phyloP scores from a whole-genome alignment of 2,797 vertebrate species.

The Pelochelys cantorii region DNA sequence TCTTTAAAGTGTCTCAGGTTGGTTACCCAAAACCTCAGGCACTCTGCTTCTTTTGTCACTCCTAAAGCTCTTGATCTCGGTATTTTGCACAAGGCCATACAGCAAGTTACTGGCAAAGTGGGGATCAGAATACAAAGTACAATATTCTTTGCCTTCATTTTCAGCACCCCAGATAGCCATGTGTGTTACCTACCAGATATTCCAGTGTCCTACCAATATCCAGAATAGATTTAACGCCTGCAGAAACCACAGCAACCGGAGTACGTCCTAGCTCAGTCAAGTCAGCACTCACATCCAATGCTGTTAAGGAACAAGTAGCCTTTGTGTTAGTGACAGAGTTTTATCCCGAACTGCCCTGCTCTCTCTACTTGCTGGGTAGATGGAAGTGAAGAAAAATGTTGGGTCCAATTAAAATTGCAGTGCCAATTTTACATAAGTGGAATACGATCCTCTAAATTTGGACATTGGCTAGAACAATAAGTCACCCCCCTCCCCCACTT shows the following conservation, averaged over 20 bases:
- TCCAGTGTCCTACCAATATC: conserved; percentile 93
- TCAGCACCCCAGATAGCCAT: not conserved
- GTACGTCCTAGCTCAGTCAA: conserved; percentile 92
- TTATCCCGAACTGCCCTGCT: not conserved
- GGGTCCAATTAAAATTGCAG: not conserved
- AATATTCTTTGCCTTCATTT: not conserved
- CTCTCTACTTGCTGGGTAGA: not conserved
- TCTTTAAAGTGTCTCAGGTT: not conserved
- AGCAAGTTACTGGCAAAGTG: not conserved
- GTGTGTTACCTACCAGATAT: conserved; percentile 85
- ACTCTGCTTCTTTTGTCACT: fast-evolving
- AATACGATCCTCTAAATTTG: not conserved
- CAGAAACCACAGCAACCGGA: conserved; percentile 89
- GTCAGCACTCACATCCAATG: conserved; percentile 92
- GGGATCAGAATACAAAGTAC: not conserved
- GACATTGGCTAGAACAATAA: not conserved
- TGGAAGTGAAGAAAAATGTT: not conserved
- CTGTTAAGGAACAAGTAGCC: conserved; percentile 74
- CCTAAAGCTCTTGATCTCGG: not conserved
- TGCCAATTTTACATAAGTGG: not conserved
- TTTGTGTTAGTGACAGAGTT: not conserved
- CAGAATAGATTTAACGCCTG: conserved; percentile 92
- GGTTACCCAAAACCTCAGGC: not conserved
- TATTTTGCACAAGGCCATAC: too few species aligned
- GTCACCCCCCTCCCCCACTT: not conserved